Percentiles rank a stretch among this genome's conserved stretches.
phyloP scores from a whole-genome alignment of 2,797 vertebrate genomes.

The Tenualosa thibaudeaui region DNA sequence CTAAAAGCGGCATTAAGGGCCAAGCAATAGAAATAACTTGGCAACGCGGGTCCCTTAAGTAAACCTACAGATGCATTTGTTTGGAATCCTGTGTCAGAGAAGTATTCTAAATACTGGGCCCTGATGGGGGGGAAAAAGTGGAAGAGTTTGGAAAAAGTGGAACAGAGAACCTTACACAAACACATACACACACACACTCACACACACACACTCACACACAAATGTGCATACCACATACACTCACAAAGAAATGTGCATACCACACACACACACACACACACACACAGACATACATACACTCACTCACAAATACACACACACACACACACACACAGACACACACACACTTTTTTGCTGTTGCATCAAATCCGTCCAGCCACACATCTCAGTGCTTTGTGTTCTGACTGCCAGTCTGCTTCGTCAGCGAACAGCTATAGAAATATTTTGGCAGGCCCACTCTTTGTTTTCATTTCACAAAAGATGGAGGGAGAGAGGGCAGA shows the following conservation, averaged over 20 bases:
- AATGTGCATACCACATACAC: constrained; percentile 4
- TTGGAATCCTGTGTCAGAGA: constrained; percentile 61
- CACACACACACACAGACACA: neutral
- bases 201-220: neutral
- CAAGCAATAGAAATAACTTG: constrained; percentile 58
- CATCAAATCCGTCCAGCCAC: constrained; percentile 77
- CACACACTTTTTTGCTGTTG: constrained; percentile 64
- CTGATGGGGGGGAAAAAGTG: constrained; percentile 35
- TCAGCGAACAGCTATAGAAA: constrained; percentile 82
- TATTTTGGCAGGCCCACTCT: constrained; percentile 78
- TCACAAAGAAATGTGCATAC: neutral
- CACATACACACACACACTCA: neutral
- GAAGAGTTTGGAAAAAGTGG: neutral
- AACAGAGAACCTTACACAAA: constrained; percentile 36
- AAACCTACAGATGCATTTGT: constrained; percentile 70
- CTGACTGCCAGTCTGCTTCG: constrained; percentile 68
- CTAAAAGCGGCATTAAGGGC: constrained; percentile 56
- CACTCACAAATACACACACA: neutral
- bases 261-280: neutral
- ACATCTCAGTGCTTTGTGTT: constrained; percentile 77
- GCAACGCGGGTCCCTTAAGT: constrained; percentile 58
- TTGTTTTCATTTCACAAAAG: constrained; percentile 83
- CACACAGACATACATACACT: neutral
- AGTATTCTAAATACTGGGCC: constrained; percentile 67
- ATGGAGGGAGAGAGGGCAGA: constrained; percentile 54